phyloP scores from a whole-genome alignment of 1,140 invertebrate genomes.

The Amphibalanus amphitrite region DNA sequence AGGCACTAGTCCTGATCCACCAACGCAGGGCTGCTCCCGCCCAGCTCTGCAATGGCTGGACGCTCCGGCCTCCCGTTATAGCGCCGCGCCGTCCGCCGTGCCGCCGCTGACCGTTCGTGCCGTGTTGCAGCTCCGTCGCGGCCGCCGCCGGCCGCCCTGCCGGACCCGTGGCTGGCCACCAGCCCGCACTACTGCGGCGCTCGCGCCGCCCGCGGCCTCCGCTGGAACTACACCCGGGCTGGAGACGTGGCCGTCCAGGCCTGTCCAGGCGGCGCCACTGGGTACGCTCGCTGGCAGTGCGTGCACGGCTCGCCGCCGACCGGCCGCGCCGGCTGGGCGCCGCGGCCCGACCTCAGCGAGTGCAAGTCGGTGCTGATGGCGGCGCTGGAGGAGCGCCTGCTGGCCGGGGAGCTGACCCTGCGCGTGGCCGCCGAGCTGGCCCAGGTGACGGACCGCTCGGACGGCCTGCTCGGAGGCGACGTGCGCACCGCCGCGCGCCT shows the following conservation, averaged over 20 bases:
- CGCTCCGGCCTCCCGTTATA: too few relatives aligned
- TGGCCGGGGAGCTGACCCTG: conserved; percentile 45
- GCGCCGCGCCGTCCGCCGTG: background rate
- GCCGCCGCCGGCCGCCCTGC: background rate
- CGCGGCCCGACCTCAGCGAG: conserved; percentile 65
- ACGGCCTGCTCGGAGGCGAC: conserved; percentile 76
- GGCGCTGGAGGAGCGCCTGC: conserved; percentile 56
- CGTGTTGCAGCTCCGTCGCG: background rate
- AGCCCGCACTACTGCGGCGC: background rate
- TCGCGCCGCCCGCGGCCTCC: conserved; percentile 35
- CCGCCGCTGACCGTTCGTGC: background rate
- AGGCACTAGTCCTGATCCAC: too few relatives aligned
- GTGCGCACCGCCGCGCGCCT: conserved; percentile 77
- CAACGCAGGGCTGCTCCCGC: too few relatives aligned
- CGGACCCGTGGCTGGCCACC: background rate
- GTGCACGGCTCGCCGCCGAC: conserved; percentile 5
- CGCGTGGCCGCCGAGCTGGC: conserved; percentile 25
- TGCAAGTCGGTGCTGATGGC: conserved; percentile 79
- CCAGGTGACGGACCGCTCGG: conserved; percentile 55
- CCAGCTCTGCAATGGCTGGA: too few relatives aligned
- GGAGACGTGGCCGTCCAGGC: conserved; percentile 53
- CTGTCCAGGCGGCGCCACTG: conserved; percentile 76
- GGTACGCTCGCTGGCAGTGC: conserved; percentile 64
- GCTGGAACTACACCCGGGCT: conserved; percentile 70
- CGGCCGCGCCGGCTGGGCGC: conserved; percentile 44